A percentile compares a stretch with the other conserved stretches of the same genome.
phyloP scores from a whole-genome alignment of 1,140 invertebrate genomes.

The Lordiphosa collinella region DNA sequence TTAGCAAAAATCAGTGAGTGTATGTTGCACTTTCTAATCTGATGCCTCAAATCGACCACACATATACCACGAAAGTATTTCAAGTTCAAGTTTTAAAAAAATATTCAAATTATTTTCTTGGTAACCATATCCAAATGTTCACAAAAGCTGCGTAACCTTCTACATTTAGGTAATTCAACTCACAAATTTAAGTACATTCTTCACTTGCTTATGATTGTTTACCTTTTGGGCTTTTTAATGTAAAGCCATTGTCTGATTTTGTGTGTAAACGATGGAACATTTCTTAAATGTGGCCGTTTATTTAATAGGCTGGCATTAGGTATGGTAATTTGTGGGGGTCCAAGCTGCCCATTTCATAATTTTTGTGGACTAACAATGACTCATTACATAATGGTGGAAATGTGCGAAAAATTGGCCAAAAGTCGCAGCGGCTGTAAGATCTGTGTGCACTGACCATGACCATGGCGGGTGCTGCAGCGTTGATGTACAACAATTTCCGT shows the following conservation, averaged over 20 bases:
- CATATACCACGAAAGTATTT: too few species aligned
- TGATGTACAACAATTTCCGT: slow-evolving; percentile 74
- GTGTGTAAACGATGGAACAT: slow-evolving; percentile 37
- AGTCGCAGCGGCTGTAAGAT: slow-evolving; percentile 33
- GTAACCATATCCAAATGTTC: too few species aligned
- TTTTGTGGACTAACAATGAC: slow-evolving; percentile 53
- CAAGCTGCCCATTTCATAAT: slow-evolving; percentile 54
- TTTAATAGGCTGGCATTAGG: slow-evolving; percentile 40
- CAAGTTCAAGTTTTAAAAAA: too few species aligned
- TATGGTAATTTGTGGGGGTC: slow-evolving; percentile 23
- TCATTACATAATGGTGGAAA: slow-evolving; percentile 55
- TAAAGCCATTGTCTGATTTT: slow-evolving; percentile 20
- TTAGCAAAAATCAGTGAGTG: too few species aligned
- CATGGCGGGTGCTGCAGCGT: slow-evolving; percentile 47
- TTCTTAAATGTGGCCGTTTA: slow-evolving; percentile 48
- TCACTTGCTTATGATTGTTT: slow-evolving; percentile 26
- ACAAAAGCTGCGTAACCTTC: too few species aligned
- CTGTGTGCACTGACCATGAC: slow-evolving; percentile 78
- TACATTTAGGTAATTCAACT: too few species aligned
- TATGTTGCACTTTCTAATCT: too few species aligned
- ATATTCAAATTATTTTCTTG: too few species aligned
- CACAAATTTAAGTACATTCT: not conserved
- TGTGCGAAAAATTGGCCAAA: slow-evolving; percentile 71
- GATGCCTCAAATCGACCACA: too few species aligned
- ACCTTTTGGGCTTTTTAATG: slow-evolving; percentile 22